Evolutionary conservation across 2,113 vertebrate species (phyloP), one percentile per base, ranked within the genome.

Genomic region (Chlamydotis undulata): DNA sequence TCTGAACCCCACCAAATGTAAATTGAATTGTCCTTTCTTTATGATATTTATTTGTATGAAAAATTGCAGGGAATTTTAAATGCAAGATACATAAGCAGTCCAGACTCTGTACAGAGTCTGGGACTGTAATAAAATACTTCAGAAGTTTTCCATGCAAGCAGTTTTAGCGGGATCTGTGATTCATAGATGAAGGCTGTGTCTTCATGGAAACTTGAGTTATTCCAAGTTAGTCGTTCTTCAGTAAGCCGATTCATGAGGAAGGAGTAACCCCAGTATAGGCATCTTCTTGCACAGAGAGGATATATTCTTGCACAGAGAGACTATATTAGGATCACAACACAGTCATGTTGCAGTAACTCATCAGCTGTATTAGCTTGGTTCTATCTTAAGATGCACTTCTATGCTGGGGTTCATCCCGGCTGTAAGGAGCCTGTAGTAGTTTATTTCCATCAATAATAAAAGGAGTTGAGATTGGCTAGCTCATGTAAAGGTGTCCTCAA

Each of bases 21-120:
- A 89, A 96, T 92, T 78, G 83, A 93, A 74, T 91, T 89, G 53
- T 86, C 83, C 79, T 93, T 90, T 55, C 37, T 77, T 79, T 83
- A 75, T 80, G 60, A 29, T 77, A 26, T 45, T 92, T 92, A 37
- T 65, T 93, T 91, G 57, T 85, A 75, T 65, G 33, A 70, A 93
- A 75, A 71, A 37, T 75, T 69, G 53, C 49, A 93, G 55, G 33
- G 69, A 91, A 79, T 79, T 88, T 75, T 63, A 93, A 76, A 74
- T 18, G 26, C 21, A 61, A 57, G 28, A n/a, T 88, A 26, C 5
- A 4, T 37, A 79, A 91, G 83, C 14, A 57, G 25, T 59, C 45
- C 31, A 68, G 47, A 73, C 4, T 19, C 2, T 52, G 53, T n/a
- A 26, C 12, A 61, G 59, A 50, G 14, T 49, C 19, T 83, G 52